phyloP scores from a whole-genome alignment of 2,797 vertebrate species.

The Staurois parvus region DNA sequence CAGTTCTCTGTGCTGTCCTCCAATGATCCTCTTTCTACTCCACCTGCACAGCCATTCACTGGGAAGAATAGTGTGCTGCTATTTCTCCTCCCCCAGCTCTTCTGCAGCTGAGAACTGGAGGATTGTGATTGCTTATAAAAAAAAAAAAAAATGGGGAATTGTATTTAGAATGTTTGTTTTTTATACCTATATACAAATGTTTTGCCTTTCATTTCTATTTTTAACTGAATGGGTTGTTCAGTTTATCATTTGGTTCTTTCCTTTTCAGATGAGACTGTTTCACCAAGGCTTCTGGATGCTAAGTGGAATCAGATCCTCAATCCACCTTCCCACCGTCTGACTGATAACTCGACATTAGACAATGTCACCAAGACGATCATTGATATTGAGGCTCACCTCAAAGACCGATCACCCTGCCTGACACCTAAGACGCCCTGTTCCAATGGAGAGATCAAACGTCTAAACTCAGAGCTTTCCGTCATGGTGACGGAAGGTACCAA shows the following conservation, averaged over 20 bases:
- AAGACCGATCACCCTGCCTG: slow-evolving; percentile 79
- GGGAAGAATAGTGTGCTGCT: too few relatives aligned
- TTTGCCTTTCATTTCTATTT: too few relatives aligned
- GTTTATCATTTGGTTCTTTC: slow-evolving; percentile 32
- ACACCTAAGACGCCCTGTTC: slow-evolving; percentile 70
- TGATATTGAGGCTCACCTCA: slow-evolving; percentile 83
- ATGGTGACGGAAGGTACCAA: slow-evolving; percentile 86
- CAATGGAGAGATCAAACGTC: slow-evolving; percentile 77
- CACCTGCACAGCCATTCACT: too few relatives aligned
- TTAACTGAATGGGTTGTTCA: background rate
- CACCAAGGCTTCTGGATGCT: slow-evolving; percentile 86
- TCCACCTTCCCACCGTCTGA: slow-evolving; percentile 80
- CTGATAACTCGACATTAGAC: slow-evolving; percentile 83
- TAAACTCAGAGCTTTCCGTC: slow-evolving; percentile 75
- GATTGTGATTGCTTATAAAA: too few relatives aligned
- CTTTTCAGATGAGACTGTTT: slow-evolving; percentile 88
- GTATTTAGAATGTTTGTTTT: too few relatives aligned
- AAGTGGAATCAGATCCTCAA: slow-evolving; percentile 97
- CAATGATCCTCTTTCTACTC: too few relatives aligned
- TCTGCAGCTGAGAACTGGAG: too few relatives aligned
- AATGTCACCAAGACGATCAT: slow-evolving; percentile 79
- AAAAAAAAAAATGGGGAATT: too few relatives aligned
- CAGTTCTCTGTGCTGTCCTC: too few relatives aligned
- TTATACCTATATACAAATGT: too few relatives aligned
- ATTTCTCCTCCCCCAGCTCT: too few relatives aligned